These are phyloP conservation scores for Pantherophis alleghaniensis DNA, from an alignment of 2,797 vertebrate genomes.

Conservation along the genomic window DNA sequence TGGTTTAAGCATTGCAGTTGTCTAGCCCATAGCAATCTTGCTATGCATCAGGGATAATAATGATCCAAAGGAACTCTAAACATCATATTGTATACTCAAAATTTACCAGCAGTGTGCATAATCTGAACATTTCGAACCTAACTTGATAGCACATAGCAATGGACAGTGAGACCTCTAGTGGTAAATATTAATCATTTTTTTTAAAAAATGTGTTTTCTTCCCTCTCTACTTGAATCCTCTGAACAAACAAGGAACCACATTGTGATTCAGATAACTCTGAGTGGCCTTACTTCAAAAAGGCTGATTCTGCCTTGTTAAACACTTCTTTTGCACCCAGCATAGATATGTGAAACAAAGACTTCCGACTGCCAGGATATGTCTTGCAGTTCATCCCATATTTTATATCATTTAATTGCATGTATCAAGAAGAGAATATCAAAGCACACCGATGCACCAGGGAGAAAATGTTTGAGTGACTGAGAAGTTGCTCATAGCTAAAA, in stretches of 20 bases:
- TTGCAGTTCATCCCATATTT: background rate
- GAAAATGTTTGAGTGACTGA: background rate
- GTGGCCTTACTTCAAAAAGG: background rate
- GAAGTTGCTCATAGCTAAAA: background rate
- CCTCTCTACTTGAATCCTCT: background rate
- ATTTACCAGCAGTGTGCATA: background rate
- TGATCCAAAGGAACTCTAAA: background rate
- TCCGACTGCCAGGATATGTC: background rate
- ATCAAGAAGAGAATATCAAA: background rate
- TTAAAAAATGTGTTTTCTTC: background rate
- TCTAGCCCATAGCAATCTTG: background rate
- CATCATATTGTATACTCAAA: background rate
- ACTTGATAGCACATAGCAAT: background rate
- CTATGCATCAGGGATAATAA: background rate
- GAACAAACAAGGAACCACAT: background rate
- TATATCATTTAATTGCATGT: background rate
- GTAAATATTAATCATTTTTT: background rate
- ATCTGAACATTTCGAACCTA: background rate
- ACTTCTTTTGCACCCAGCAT: background rate
- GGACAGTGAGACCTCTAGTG: conserved; percentile 10
- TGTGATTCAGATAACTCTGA: background rate
- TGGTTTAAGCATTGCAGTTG: background rate
- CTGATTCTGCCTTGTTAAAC: background rate
- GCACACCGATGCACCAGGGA: background rate
- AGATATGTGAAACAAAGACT: background rate